Evolutionary conservation across 2,797 vertebrate genomes (phyloP), one percentile per base, ranked within the genome.

Genomic region (Neosilurus hyrtlii): DNA sequence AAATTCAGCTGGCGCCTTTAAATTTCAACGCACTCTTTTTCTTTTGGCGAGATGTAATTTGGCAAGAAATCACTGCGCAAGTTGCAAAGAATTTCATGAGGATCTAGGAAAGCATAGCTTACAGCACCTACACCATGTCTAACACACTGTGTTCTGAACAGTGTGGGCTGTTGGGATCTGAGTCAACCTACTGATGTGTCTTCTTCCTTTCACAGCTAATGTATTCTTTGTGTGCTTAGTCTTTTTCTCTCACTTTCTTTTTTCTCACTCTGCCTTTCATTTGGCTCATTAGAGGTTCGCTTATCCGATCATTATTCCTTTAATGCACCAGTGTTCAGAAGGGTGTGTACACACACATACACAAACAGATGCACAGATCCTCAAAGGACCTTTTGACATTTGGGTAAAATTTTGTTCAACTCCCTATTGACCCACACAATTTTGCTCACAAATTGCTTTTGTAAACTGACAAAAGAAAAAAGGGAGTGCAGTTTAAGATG

Each of bases 301-400:
- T 87, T 83, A 86, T 82, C 82, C 68, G n/a, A 54, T 72, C 70
- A 85, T 84, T 73, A 77, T 75, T 87, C 81, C 68, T 74, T 74
- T 56, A 49, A 68, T 65, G 66, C n/a, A n/a, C 86, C 80, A 83
- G 61, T 70, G 75, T 87, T 85, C 80, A 56, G 43, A 72, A 35
- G 51, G 72, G 15, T 71, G 18, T 37, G 56, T 22, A 78, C 37
- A 59, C 82, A 22, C 57, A 43, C 72, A 52, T 72, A 78, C 62
- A 11, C 65, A 68, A n/a, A 43, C 30, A 71, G 49, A 70, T 65
- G 18, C 66, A 80, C 78, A 75, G 70, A 9, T 71, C 79, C 70
- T 86, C 70, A 4, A 14, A 71, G 65, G 18, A 66, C 74, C 37
- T 81, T 76, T 54, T 90, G 90, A 88, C 89, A 89, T 91, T 89